Evolutionary conservation across 2,797 vertebrate genomes (phyloP).

Genomic region (Sebastes cheni): DNA sequence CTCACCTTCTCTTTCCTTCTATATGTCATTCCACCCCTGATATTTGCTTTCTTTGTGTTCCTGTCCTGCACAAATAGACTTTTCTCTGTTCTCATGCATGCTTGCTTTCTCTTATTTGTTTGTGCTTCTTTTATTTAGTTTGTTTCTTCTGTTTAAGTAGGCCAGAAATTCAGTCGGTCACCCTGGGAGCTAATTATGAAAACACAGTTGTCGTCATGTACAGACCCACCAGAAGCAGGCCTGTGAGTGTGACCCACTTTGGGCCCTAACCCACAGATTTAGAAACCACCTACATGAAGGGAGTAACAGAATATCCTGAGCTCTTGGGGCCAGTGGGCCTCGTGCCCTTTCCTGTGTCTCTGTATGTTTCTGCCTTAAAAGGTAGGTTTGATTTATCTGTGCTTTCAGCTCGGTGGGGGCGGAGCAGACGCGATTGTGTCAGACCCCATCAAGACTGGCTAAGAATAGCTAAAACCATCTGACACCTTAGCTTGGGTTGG

Average conservation of each 20-base stretch:
- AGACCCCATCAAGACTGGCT: slow-evolving; percentile 50
- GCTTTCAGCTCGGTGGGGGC: slow-evolving; percentile 48
- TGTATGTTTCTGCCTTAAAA: slow-evolving; percentile 69
- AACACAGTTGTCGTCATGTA: slow-evolving; percentile 3
- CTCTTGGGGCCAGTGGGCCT: slow-evolving; percentile 7
- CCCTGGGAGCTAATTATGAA: slow-evolving; percentile 32
- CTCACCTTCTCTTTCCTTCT: neutral
- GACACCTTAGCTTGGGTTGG: slow-evolving; percentile 35
- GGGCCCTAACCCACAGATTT: slow-evolving; percentile 16
- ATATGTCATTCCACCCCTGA: neutral
- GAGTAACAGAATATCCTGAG: slow-evolving; percentile 5
- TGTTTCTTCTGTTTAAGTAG: slow-evolving; percentile 18
- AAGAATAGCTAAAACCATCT: slow-evolving; percentile 63
- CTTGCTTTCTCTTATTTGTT: neutral
- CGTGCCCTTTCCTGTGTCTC: slow-evolving; percentile 23
- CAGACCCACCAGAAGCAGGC: slow-evolving; percentile 6
- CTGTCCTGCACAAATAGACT: neutral
- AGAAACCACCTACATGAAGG: slow-evolving; percentile 8
- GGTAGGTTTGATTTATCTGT: slow-evolving; percentile 68
- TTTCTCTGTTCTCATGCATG: neutral
- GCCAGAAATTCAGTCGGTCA: slow-evolving; percentile 17
- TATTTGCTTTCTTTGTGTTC: slow-evolving; percentile 24
- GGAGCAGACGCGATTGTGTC: slow-evolving; percentile 62
- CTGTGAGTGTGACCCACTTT: slow-evolving; percentile 18
- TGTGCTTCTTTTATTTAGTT: neutral